phyloP scores from a whole-genome alignment of 2,888 invertebrate species.

The Nasonovia ribisnigri region DNA sequence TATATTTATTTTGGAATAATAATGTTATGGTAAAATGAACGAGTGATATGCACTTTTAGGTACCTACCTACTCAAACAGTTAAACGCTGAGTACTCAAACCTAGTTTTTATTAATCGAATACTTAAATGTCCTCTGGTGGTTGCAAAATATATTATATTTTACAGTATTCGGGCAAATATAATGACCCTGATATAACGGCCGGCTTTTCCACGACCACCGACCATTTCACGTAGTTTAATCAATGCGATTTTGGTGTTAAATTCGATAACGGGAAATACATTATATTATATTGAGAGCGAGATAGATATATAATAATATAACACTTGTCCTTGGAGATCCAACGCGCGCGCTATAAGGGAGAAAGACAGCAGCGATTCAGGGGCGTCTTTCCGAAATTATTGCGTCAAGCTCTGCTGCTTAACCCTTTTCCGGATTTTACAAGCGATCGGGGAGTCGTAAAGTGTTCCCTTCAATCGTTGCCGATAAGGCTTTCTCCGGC shows the following conservation, averaged over 20 bases:
- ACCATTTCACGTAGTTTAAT: constrained; percentile 25
- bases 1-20: no score
- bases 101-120: background rate
- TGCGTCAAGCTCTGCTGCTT: constrained; percentile 57
- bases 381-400: constrained; percentile 61
- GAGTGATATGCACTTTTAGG: background rate
- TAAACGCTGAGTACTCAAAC: background rate
- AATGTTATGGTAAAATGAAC: no score
- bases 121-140: background rate
- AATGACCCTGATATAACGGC: background rate
- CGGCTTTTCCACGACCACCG: background rate
- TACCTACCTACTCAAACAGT: no score
- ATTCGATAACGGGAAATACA: background rate
- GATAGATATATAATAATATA: background rate
- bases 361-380: background rate
- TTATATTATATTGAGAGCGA: background rate
- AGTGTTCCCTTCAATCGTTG: constrained; percentile 61
- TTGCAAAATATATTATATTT: background rate
- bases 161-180: background rate
- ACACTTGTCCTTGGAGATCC: constrained; percentile 49
- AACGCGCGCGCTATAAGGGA: background rate
- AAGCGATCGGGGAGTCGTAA: constrained; percentile 65
- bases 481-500: constrained; percentile 57
- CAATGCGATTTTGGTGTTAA: constrained; percentile 30
- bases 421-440: constrained; percentile 65